Evolutionary conservation across 1,140 invertebrate genomes (phyloP).

Genomic region (Monomorium pharaonis): DNA sequence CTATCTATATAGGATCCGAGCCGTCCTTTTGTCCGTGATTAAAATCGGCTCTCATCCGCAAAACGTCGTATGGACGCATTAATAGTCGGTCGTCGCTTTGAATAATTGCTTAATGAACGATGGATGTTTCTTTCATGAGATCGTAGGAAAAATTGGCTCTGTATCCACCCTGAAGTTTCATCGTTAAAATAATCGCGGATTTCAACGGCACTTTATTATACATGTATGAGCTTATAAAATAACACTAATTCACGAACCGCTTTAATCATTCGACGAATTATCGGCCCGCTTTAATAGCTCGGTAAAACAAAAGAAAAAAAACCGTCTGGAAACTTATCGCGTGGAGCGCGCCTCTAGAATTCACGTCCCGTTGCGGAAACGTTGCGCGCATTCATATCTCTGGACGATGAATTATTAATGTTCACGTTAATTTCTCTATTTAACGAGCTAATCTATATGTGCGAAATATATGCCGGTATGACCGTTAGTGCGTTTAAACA

Average conservation of each 20-base stretch:
- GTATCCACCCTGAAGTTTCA: background rate
- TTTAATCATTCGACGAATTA: background rate
- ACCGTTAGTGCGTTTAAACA: slow-evolving; percentile 31
- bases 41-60: background rate
- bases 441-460: slow-evolving; percentile 39
- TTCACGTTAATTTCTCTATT: slow-evolving; percentile 43
- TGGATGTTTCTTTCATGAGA: background rate
- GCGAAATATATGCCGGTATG: slow-evolving; percentile 8
- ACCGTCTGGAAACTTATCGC: background rate
- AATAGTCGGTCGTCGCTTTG: background rate
- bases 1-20: background rate
- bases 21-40: background rate
- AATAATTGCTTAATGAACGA: slow-evolving; percentile 13
- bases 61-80: background rate
- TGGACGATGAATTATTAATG: slow-evolving; percentile 21
- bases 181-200: background rate
- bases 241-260: background rate
- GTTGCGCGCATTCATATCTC: slow-evolving; percentile 5
- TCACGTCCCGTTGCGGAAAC: slow-evolving; percentile 6
- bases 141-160: background rate
- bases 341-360: background rate
- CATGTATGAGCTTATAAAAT: background rate
- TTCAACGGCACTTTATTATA: background rate
- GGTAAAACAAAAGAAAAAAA: background rate
- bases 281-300: background rate